Percentiles rank a stretch among this genome's conserved stretches.
Conservation (phyloP, 2,888 invertebrate species). For the Hypolimnas misippus region DNA sequence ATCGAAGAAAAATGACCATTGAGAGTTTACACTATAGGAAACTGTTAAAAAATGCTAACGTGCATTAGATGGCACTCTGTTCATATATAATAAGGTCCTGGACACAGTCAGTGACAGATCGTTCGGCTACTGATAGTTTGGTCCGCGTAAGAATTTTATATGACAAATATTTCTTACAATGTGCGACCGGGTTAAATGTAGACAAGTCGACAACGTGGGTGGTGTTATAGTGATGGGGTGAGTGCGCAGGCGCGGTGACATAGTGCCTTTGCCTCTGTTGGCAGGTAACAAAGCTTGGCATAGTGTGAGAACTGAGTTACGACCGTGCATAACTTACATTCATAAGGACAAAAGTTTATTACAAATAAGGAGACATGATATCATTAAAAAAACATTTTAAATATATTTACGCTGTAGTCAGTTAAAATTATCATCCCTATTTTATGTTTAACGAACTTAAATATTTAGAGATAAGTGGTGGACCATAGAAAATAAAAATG, state of each 20-base stretch:
- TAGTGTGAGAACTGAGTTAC: constrained; percentile 25
- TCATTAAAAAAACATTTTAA: not conserved
- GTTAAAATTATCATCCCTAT: no score
- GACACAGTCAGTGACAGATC: no score
- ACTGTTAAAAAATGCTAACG: no score
- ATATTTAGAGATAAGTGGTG: not conserved
- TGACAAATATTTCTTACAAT: not conserved
- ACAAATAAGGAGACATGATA: constrained; percentile 7
- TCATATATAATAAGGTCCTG: no score
- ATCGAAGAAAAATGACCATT: no score
- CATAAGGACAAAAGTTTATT: constrained; percentile 16
- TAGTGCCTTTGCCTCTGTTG: constrained; percentile 52
- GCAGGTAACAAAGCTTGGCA: constrained; percentile 48
- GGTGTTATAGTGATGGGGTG: constrained; percentile 56
- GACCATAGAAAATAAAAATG: not conserved
- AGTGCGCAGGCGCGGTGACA: constrained; percentile 53
- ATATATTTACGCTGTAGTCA: not conserved
- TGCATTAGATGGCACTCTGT: no score
- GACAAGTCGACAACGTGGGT: constrained; percentile 52
- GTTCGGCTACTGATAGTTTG: no score
- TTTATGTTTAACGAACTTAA: no score
- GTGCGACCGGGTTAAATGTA: constrained; percentile 22
- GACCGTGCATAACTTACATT: constrained; percentile 22
- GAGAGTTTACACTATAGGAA: no score
- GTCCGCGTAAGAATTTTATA: no score